phyloP scores from a whole-genome alignment of 2,797 vertebrate genomes.

The Fringilla coelebs region DNA sequence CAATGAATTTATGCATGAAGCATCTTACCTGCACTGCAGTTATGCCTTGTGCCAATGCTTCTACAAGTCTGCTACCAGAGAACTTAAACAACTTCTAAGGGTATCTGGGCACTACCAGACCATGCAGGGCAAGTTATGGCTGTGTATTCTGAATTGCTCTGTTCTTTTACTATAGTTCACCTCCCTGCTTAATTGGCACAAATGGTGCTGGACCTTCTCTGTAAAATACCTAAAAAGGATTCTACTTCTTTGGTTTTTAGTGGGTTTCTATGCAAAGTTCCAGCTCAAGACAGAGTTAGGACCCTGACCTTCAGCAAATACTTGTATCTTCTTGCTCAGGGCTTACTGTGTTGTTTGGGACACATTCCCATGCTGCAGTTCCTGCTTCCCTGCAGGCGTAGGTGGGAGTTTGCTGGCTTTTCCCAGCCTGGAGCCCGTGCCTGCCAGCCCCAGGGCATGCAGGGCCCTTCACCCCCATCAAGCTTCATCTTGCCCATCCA shows the following conservation, averaged over 20 bases:
- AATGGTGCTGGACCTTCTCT: background rate
- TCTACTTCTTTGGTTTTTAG: background rate
- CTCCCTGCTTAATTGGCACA: background rate
- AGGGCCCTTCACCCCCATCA: background rate
- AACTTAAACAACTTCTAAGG: background rate
- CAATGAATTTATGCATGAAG: background rate
- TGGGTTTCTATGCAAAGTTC: background rate
- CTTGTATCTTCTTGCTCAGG: background rate
- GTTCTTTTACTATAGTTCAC: background rate
- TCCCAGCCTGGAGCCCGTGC: background rate
- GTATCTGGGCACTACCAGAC: background rate
- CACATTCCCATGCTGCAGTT: background rate
- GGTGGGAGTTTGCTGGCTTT: background rate
- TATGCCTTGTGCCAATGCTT: background rate
- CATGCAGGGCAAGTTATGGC: background rate
- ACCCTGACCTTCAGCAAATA: background rate
- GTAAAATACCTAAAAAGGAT: background rate
- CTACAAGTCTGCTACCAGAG: background rate
- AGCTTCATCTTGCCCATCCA: background rate
- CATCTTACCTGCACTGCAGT: background rate
- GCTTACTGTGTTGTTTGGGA: background rate
- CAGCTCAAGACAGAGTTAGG: background rate
- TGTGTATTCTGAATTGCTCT: background rate
- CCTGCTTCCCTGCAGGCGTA: background rate
- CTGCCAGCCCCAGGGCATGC: rapidly evolving